phyloP scores from a whole-genome alignment of 2,113 vertebrate genomes.

The Himantopus leucocephalus region DNA sequence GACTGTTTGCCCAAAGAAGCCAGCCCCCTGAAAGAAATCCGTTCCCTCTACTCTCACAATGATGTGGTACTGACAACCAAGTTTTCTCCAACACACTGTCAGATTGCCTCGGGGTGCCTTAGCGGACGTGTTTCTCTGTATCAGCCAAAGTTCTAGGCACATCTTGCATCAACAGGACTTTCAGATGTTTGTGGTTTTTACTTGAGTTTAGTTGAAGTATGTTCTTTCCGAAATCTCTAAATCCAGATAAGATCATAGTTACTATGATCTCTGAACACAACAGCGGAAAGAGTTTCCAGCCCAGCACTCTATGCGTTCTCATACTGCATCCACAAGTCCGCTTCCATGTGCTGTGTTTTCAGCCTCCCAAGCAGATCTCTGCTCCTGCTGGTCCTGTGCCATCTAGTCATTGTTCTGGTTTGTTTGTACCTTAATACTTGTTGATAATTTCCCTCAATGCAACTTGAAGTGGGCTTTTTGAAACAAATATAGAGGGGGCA shows the following conservation, averaged over 20 bases:
- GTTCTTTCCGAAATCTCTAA: constrained; percentile 30
- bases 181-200: constrained; percentile 19
- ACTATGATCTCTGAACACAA: neutral
- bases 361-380: neutral
- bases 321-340: neutral
- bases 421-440: neutral
- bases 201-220: constrained; percentile 69
- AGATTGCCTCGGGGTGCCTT: constrained; percentile 98
- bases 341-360: neutral
- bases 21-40: constrained; percentile 87
- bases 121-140: constrained; percentile 96
- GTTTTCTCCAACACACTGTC: constrained; percentile 98
- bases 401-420: neutral
- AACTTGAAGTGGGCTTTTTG: neutral
- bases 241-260: constrained; percentile 41
- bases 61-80: constrained; percentile 98
- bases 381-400: constrained; percentile 48
- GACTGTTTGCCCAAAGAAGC: constrained; percentile 93
- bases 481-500: neutral
- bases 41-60: constrained; percentile 95
- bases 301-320: neutral
- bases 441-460: neutral
- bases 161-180: constrained; percentile 37
- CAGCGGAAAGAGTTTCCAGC: neutral
- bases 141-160: constrained; percentile 95